Base-by-base conservation (phyloP, 2,888 invertebrate species). In the Acanthosepion esculentum region DNA sequence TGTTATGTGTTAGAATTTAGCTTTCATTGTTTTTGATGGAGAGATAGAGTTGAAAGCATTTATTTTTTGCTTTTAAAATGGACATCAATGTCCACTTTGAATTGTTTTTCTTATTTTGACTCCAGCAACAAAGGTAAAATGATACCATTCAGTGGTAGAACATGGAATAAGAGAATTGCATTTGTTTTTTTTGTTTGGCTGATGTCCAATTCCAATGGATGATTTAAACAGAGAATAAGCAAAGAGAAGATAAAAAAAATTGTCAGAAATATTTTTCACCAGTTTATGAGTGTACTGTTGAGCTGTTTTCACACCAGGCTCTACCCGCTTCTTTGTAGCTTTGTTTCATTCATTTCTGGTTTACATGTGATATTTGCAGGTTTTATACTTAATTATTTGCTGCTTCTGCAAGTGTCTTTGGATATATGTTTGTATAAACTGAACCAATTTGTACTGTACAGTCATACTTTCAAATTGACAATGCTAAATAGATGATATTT, bases 91-190 rank as follows among this genome's bases (percentile, higher is more conserved):
- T 78, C 78, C n/a, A 78, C n/a, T 78, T n/a, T 10, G n/a, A 78
- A 78, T 15, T 0, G n/a, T 78, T n/a, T 78, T 15, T 78, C n/a
- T 78, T 78, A 78, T 78, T 78, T 78, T 12, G n/a, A 78, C 15
- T 78, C n/a, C n/a, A 78, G n/a, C 78, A 78, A 78, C 78, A 78
- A n/a, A 78, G 33, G 78, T 78, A 78, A 78, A 78, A 78, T 78
- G 78, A 78, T 78, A 15, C 78, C 78, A 78, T 78, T 78, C 78
- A 78, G 78, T 78, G 78, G 78, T 33, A 78, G 78, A 78, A 78
- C 78, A 78, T n/a, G n/a, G 33, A 78, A 78, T 33, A n/a, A 78
- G 12, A 78, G 78, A 78, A n/a, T 78, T 33, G 78, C n/a, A 78
- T 10, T 78, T 78, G 12, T 78, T 29, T 78, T 10, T 78, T 78